Evolutionary conservation across 2,797 vertebrate species (phyloP), one percentile per base, ranked within the genome.

Genomic region (Coregonus ussuriensis): DNA sequence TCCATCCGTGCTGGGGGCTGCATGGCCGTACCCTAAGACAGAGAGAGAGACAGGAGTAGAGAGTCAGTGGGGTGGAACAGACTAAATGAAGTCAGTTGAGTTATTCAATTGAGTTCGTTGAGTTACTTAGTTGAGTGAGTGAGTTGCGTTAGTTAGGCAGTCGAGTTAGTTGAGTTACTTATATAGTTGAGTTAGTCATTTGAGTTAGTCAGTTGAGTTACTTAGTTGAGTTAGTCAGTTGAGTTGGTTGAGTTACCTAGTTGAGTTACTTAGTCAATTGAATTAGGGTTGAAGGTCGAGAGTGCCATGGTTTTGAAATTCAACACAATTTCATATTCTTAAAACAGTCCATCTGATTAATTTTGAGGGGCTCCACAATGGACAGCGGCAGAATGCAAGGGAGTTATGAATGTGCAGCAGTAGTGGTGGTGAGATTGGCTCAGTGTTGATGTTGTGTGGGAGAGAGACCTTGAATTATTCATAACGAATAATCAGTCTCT

Each of bases 1-100:
- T 71, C 93, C 95, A 0, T 97, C 92, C 0, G 97, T 99, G 93
- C 97, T 98, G 74, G 98, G 98, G 29, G 97, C 97, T 0, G 97
- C 97, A 21, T 99, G 98, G 74, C 98, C 98, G 0, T 99, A 99
- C 71, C 98, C 98, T 99, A 41, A 47, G 41, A 47, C 9, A 47
- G 41, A 47, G 41, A 33, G 31, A 13, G 81, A 86, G 83, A 73
- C 18, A 74, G 21, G 16, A 47, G 74, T 25, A 59, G 18, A 68
- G 66, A 54, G 6, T 9, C 1, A 13, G 31, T 25, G 51, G 41
- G 41, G 9, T 47, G 9, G 9, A 13, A 11, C 41, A 47, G 41
- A 13, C 41, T 11, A 47, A 47, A 47, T 47, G 0, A n/a, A 7
- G n/a, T 21, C 18, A 7, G n/a, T 59, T 59, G 56, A 59, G 56